Base-by-base conservation (phyloP, 1,140 invertebrate genomes). In the Sipha flava region DNA sequence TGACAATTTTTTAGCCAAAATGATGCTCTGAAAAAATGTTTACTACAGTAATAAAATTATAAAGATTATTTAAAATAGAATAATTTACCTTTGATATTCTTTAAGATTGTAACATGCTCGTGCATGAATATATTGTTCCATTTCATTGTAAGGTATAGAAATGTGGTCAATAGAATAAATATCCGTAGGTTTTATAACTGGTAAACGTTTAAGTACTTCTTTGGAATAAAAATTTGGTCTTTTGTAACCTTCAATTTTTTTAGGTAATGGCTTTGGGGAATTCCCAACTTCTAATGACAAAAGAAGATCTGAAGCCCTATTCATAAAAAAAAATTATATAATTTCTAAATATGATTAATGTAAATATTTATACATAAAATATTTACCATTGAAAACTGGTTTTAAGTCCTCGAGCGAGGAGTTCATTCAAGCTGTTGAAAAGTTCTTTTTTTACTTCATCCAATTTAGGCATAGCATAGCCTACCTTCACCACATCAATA, bases 101-200 rank as follows among this genome's bases (percentile, higher is more conserved):
- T 94, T 92, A 18, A 93, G 87, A 86, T 98, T 95, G 85, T 97
- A 98, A 84, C 95, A 96, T 82, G 91, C 92, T 85, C 95, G 96
- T 0, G 94, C 93, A 79, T 97, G 84, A 34, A 89, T 88, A 84
- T 95, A 97, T 1, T 4, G 43, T 29, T 70, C 66, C 66, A 70
- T 70, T 47, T 70, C 66, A 0, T 47, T 29, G 12, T 70, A 70
- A 31, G 66, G 43, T 70, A 70, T 47, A 37, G 66, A 21, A n/a
- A 70, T 23, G 18, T 45, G 66, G 16, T 70, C 66, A 5, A 70
- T 29, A 9, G 66, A 45, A 47, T 70, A 70, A n/a, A 47, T 2
- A 29, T 70, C 66, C 23, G 16, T 29, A n/a, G 66, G 16, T n/a
- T 45, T 70, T 1, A 16, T 2, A 31, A 43, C 37, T 29, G 26